Base-by-base conservation (phyloP, 1,140 invertebrate genomes). In the Parapsyche elsis region DNA sequence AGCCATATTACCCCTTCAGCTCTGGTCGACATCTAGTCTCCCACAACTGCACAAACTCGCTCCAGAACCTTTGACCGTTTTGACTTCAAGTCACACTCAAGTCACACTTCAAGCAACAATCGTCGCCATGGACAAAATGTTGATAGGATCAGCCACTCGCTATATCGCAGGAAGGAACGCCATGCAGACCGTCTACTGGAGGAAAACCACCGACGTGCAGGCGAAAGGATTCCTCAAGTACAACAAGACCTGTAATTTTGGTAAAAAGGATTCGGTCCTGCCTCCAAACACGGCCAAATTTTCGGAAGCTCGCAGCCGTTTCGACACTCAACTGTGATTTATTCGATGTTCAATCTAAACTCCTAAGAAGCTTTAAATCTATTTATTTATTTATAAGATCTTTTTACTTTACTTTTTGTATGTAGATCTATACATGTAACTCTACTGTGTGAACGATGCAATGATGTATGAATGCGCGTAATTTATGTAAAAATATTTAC, bases 131-230 rank as follows among this genome's bases (percentile, higher is more conserved):
- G 87, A 89, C 82, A 90, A 90, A 79, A 86, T 87, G 78, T 83
- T 92, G 67, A 89, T 92, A 9, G 90, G 92, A 81, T 90, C 90
- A 81, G 91, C 92, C 5, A 92, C 92, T 4, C 90, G 92, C 49
- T 93, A 92, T 84, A 91, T 94, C 76, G 92, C 92, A 46, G 92
- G 92, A 49, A 90, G 92, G 78, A 91, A 94, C 82, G 92, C 92
- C 0, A 90, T 93, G 19, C 92, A 93, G 83, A 94, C 92, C 0
- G 92, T 94, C 0, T 94, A 94, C 82, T 94, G 93, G 93, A 88
- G 92, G 81, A 89, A 88, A 76, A 85, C 88, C 1, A 85, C 85
- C 12, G 88, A 87, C 0, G 84, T 88, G 1, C 90, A 89, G 9
- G 84, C 85, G 21, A 91, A 88, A 76, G 89, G 90, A 1, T 86